Base-by-base conservation (phyloP, 1,140 invertebrate genomes). In the Pseudomyrmex dendroicus region DNA sequence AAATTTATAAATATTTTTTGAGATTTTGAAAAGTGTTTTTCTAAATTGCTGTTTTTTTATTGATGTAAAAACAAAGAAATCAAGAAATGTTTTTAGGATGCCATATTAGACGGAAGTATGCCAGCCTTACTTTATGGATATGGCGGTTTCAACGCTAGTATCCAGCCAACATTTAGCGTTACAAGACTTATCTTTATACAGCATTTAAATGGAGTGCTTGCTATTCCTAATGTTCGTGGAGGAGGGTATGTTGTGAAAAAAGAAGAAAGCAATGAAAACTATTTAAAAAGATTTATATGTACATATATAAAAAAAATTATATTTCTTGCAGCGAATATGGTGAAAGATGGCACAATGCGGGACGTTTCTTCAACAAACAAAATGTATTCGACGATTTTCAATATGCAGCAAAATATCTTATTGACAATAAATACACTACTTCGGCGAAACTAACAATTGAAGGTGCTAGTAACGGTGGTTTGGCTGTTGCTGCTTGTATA, bases 351-450 rank as follows among this genome's bases (percentile, higher is more conserved):
- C 99, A 99, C 93, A 98, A 99, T 93, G 97, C 94, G 15, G 99
- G 99, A 12, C 96, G 97, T 25, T 95, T 98, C 63, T 95, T 97
- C 0, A 99, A 99, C 86, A 99, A 99, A 93, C 99, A 99, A 95
- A 99, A 99, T 95, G 97, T 97, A 56, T 99, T 99, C 94, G 97
- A 99, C 94, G 99, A 99, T 95, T 99, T 99, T 94, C 97, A 98
- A 91, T 95, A 96, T 83, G 98, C 98, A 17, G 99, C 98, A 0
- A 96, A 99, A 94, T 99, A 98, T 95, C 95, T 99, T 12, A 96
- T 99, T 52, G 90, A 95, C 13, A 95, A 98, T 84, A 96, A 97
- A 15, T 99, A 99, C 92, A 99, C 98, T 0, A 95, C 92, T 35
- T 94, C 96, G 15, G 93, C 95, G 63, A 97, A 97, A 93, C 94